Evolutionary conservation across 2,113 vertebrate species (phyloP), one percentile per base, ranked within the genome.

Genomic region (Myotis davidii): DNA sequence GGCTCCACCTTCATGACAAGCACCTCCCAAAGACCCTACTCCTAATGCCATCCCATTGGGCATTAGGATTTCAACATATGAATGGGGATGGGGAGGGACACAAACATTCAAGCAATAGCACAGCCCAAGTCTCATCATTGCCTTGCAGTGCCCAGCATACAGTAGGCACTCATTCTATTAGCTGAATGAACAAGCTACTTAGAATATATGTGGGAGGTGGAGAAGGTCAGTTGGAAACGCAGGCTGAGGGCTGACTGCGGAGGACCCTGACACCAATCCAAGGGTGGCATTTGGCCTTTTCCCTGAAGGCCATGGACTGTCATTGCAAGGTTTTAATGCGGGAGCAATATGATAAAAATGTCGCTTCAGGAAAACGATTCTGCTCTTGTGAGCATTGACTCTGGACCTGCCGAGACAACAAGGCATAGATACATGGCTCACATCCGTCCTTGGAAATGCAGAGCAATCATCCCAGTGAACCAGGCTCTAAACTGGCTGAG

Each of bases 361-460:
- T 48, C 14, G 67, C 84, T 81, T 45, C 21, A 37, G 78, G 45
- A 61, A 94, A 81, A 93, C 42, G 79, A 77, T 81, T 94, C 86
- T 93, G 73, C 54, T 92, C 74, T 94, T 77, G 61, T 96, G 87
- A 95, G 90, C 94, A 81, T n/a, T 45, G 79, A 93, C 42, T 93
- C 34, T 11, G 56, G 83, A 91, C 79, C 89, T 85, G 86, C 96
- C 84, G 96, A 96, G 89, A 95, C 82, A 82, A 96, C 69, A 61
- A 92, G 94, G 91, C 86, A 48, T 1, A 86, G 96, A 95, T 88
- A 86, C 93, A 95, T 79, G 89, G 50, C 18, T 86, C 69, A 56
- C 70, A 91, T 91, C 59, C 86, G 45, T 86, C 83, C 86, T 83
- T 79, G 65, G 86, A 94, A 86, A n/a, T 11, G 32, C 79, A 23